These are phyloP conservation scores for Datnioides undecimradiatus DNA, from an alignment of 2,113 vertebrate genomes.

Conservation along the genomic window DNA sequence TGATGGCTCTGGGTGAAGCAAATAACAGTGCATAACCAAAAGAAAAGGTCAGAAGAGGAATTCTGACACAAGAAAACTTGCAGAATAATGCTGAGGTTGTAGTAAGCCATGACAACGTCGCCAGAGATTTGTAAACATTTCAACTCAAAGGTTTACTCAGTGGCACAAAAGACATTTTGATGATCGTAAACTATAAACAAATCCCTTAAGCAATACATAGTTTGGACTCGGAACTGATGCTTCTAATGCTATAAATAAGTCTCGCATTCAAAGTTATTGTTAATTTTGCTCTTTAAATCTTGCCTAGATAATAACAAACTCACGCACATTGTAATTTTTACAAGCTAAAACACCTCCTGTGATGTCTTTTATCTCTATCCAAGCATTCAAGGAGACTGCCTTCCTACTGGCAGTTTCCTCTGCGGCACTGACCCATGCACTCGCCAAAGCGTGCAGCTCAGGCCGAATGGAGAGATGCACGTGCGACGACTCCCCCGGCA, in stretches of 20 bases:
- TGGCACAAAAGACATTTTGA: constrained; percentile 13
- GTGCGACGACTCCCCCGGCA: constrained; percentile 95
- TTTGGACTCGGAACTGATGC: neutral
- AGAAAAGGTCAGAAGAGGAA: constrained; percentile 59
- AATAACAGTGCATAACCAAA: constrained; percentile 74
- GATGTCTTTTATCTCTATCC: constrained; percentile 12
- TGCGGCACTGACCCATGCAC: constrained; percentile 91
- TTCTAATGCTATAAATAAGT: neutral
- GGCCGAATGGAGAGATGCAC: constrained; percentile 99
- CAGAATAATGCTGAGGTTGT: constrained; percentile 50
- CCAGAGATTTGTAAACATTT: constrained; percentile 52
- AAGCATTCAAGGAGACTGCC: constrained; percentile 97
- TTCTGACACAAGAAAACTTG: constrained; percentile 53
- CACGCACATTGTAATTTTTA: neutral
- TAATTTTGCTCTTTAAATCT: neutral
- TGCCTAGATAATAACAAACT: neutral
- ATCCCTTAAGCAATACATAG: neutral
- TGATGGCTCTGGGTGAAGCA: constrained; percentile 69
- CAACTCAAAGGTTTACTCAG: constrained; percentile 11
- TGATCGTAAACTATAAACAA: neutral
- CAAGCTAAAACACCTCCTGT: neutral
- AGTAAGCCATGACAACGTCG: constrained; percentile 59
- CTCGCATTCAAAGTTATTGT: neutral
- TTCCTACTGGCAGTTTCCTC: constrained; percentile 95
- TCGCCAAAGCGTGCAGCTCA: constrained; percentile 96